Evolutionary conservation across 2,888 invertebrate species (phyloP), one percentile per base, ranked within the genome.

Genomic region (Stenoptilia bipunctidactyla): DNA sequence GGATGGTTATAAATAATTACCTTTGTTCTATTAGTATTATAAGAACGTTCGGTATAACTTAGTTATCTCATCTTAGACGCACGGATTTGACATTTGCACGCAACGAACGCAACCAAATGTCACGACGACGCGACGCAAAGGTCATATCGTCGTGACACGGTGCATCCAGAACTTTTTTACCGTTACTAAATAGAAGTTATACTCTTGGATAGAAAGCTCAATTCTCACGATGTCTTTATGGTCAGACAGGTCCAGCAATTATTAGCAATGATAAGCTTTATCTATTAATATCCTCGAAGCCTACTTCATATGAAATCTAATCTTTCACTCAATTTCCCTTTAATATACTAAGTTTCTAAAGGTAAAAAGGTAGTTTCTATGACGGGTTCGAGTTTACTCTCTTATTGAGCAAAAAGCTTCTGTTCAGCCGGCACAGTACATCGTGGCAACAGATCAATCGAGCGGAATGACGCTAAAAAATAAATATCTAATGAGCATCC

Each of bases 71-170:
- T 20, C 20, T 58, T 63, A 47, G 51, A 48, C 43, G 69, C 80
- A 82, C 80, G 80, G 58, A 71, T 56, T 72, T 68, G 80, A 67
- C 80, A 80, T 76, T 82, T 74, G 61, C 67, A 66, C 68, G 69
- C 66, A 69, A 55, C 56, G 49, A 42, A 63, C 61, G 62, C 60
- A 64, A 49, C 53, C 36, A 70, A 77, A 76, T 72, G 73, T 66
- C 74, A 73, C 55, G 52, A 55, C 35, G 15, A 13, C 12, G 13
- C 43, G 4, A 20, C 20, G 45, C 52, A 70, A 71, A 74, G 68
- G 75, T 71, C 62, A 62, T 39, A 38, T 41, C 15, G 41, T 20
- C 37, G 12, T 33, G 38, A 15, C 30, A 15, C 25, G 33, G 14
- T 38, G 15, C 38, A 30, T 30, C 30, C 30, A 25, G 20, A 20